Conservation (phyloP, 2,113 vertebrate genomes). For the Coracopsis vasa region DNA sequence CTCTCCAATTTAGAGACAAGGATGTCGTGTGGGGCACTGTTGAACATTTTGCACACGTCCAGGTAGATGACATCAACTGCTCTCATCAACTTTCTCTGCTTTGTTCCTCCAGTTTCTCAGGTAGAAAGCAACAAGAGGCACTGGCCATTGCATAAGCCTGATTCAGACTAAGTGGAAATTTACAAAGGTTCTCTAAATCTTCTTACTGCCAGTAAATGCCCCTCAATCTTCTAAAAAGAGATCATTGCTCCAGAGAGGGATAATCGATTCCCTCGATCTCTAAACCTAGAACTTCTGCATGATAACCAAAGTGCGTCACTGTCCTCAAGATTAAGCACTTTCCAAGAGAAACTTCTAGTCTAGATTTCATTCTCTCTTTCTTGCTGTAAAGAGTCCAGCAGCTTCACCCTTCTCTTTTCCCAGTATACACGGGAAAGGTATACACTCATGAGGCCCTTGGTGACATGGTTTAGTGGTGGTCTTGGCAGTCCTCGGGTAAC, state of each 20-base stretch:
- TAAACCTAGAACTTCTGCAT: neutral
- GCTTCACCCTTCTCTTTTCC: neutral
- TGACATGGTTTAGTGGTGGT: neutral
- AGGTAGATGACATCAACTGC: too few species aligned
- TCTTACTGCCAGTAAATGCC: conserved; percentile 55
- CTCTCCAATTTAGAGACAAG: too few species aligned
- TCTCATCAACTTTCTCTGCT: too few species aligned
- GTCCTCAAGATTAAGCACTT: neutral
- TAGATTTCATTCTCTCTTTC: neutral
- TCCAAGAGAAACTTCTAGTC: neutral
- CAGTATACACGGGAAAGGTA: neutral
- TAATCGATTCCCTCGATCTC: neutral
- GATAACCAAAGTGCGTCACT: neutral
- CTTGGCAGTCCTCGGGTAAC: neutral
- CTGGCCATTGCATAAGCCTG: neutral
- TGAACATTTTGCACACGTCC: too few species aligned
- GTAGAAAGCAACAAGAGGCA: neutral
- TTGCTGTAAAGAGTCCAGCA: neutral
- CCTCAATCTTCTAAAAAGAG: conserved; percentile 28
- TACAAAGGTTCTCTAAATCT: conserved; percentile 50
- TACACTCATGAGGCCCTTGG: neutral
- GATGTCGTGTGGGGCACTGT: too few species aligned
- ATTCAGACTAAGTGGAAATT: conserved; percentile 1
- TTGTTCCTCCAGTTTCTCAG: neutral
- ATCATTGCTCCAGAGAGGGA: conserved; percentile 15